Evolutionary conservation across 2,113 vertebrate species (phyloP), one percentile per base, ranked within the genome.

Genomic region (Cyrtonyx montezumae): DNA sequence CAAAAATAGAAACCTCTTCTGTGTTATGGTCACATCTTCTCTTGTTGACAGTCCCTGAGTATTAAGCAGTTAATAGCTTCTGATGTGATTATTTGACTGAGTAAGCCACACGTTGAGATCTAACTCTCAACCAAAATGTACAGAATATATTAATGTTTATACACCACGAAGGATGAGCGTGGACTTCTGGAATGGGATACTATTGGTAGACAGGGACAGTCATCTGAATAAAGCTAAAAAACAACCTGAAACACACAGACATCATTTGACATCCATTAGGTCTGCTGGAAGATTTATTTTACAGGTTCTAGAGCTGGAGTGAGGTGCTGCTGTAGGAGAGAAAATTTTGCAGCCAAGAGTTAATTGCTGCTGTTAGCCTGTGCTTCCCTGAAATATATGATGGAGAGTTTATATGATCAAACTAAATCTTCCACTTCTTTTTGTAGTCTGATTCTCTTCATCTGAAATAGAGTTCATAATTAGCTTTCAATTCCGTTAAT

Each of bases 21-120:
- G 26, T 80, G 40, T 30, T 78, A 21, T 28, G 51, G 32, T n/a
- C 53, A 58, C 70, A 75, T 34, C 55, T 58, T 45, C 23, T 36
- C 7, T 65, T 11, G 51, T 42, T 78, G 58, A 63, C 53, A 56
- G 17, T 67, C 79, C 37, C 70, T 82, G 9, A 16, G 34, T 56
- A 84, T 48, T 78, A 91, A 55, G 77, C 85, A 45, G 78, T 93
- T 94, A 91, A 8, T 78, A 80, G 56, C 73, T 79, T 94, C 61
- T 71, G 75, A 13, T 30, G 42, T 19, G 40, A 67, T 67, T 79
- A 89, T 68, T 87, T 90, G 81, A 63, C 71, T 40, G 26, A n/a
- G 16, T 79, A 81, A 87, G 75, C 32, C 22, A 90, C 87, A 68
- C 17, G 6, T 51, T 42, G 61, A 77, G 65, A 87, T 80, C 48